Evolutionary conservation across 2,113 vertebrate genomes (phyloP), one percentile per base, ranked within the genome.

Genomic region (Rhegmatorhina hoffmannsi): DNA sequence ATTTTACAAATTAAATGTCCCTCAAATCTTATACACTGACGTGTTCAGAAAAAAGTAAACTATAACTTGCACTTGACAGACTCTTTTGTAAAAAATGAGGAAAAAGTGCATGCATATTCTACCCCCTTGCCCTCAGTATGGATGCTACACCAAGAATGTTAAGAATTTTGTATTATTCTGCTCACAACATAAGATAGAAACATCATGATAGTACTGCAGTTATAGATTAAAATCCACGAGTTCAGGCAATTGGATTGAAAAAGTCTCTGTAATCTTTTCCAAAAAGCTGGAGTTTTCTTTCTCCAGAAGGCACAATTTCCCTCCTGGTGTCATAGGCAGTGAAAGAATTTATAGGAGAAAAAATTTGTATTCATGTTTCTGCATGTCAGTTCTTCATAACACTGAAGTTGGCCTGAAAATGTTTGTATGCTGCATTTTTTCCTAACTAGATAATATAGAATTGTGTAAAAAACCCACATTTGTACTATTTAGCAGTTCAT

Each of bases 121-220:
- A 15, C 11, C 0, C 0, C 15, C 3, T 11, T 47, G 0, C 2
- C 29, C 25, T 7, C 14, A 67, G 1, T 24, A 56, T 17, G 8
- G 10, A 70, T n/a, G 9, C 17, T 44, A 44, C 8, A 23, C 3
- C 11, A 58, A 38, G 10, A 76, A 50, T 43, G 15, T 19, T 46
- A 25, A 50, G 21, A 56, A 34, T 28, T 84, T 53, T 44, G 6
- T 52, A 50, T 68, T 81, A 29, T 73, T 63, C 44, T 70, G 14
- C 21, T 64, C 2, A 3, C 25, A 75, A 34, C 5, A 52, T 67
- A 83, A 52, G 18, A 31, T 6, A 49, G 44, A 81, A 79, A 28
- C 12, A 73, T 69, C 8, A 12, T 77, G 31, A 15, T 36, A 73
- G 56, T 5, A 49, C 11, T 47, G 24, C 43, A 64, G 17, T 50